These are phyloP conservation scores for Crotophaga sulcirostris DNA, from an alignment of 2,113 vertebrate species.

Conservation along the genomic window DNA sequence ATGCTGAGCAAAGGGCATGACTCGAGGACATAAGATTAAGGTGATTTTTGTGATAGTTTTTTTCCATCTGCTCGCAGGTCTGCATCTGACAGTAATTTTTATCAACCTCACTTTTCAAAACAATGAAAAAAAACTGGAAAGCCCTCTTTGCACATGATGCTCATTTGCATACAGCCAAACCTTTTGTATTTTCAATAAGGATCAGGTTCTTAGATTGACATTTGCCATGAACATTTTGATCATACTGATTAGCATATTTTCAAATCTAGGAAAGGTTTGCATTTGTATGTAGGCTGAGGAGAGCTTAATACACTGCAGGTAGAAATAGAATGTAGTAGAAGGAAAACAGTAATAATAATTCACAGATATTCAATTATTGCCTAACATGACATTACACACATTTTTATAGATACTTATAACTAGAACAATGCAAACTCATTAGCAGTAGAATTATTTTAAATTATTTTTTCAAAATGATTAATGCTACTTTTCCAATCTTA, in stretches of 20 bases:
- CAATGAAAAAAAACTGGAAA: background rate
- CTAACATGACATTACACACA: background rate
- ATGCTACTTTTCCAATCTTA: background rate
- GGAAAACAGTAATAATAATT: constrained; percentile 38
- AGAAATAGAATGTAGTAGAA: background rate
- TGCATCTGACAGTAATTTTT: background rate
- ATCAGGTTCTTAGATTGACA: rapidly evolving
- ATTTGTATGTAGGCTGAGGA: background rate
- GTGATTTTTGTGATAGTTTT: constrained; percentile 7
- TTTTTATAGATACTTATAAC: constrained; percentile 35
- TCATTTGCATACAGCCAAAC: background rate
- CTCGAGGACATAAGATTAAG: background rate
- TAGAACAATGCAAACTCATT: constrained; percentile 15
- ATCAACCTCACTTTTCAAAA: background rate
- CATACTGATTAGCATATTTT: background rate
- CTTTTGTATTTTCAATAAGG: background rate
- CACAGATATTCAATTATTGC: constrained; percentile 40
- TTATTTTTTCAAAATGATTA: constrained; percentile 33
- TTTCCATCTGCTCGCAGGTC: background rate
- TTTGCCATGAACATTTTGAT: background rate
- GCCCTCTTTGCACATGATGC: rapidly evolving
- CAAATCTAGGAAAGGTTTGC: background rate
- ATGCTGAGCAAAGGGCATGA: background rate
- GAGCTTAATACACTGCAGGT: background rate
- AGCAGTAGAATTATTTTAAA: background rate